Evolutionary conservation across 1,140 invertebrate genomes (phyloP), one percentile per base, ranked within the genome.

Genomic region (Drosophila subpulchrella): DNA sequence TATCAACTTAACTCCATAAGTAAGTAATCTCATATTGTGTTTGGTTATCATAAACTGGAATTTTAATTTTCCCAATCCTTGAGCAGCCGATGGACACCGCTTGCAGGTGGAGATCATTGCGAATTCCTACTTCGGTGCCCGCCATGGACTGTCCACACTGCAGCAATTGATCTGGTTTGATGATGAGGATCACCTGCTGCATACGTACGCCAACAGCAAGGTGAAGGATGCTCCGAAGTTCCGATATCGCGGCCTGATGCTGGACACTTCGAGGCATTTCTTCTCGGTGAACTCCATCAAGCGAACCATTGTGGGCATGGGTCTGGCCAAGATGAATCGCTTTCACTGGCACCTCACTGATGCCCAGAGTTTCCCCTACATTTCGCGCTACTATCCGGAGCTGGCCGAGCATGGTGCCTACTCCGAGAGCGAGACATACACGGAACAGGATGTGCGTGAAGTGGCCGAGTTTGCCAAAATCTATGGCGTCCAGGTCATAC

Each of bases 291-390:
- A 93, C 2, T 93, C 95, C 38, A 94, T 98, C n/a, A 93, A 95
- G 72, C 93, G 95, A 15, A 96, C 96, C 0, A 93, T 97, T 15
- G 95, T 96, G 58, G 96, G 94, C 0, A 96, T 98, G 95, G 95
- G 95, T 3, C 94, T 96, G 13, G 94, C 94, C 60, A 98, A 98
- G 93, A 93, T 98, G 53, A 98, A 98, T 93, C 95, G 96, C 8
- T 95, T 98, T 58, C 97, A 97, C 91, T 97, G 96, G 96, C 97
- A 98, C 83, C 94, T 96, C 0, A 96, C 96, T 3, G 97, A 97
- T 86, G 95, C 95, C 0, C 97, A 98, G 78, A 97, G 96, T 80
- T 97, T 97, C 92, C 96, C 97, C 0, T 94, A 97, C 70, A 92
- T 95, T 38, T 94, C 96, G 4, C 93, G 94, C 12, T 93, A 94